Percentiles rank a stretch among this genome's conserved stretches.
phyloP scores from a whole-genome alignment of 2,797 vertebrate genomes.

The Tinamus major region DNA sequence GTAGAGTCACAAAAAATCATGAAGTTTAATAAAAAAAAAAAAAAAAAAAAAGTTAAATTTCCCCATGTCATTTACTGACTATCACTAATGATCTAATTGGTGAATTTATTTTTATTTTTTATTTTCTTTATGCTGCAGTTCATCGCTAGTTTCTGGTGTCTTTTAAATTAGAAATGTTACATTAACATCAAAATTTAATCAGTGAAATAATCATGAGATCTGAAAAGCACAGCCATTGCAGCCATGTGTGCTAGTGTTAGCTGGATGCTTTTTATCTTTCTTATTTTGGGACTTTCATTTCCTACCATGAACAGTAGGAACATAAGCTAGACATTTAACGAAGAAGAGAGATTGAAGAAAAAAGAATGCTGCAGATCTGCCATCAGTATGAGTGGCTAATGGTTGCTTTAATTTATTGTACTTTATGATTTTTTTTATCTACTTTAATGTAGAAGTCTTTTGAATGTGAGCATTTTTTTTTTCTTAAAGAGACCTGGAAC shows the following conservation, averaged over 20 bases:
- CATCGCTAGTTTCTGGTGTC: neutral
- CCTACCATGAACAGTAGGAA: neutral
- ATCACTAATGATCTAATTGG: neutral
- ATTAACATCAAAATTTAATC: neutral
- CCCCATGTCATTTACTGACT: neutral
- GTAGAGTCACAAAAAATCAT: neutral
- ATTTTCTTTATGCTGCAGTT: neutral
- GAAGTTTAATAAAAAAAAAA: neutral
- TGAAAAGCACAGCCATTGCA: neutral
- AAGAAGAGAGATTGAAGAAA: neutral
- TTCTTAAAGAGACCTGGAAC: neutral
- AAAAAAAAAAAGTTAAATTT: neutral
- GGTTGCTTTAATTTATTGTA: neutral
- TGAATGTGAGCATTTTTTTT: no score
- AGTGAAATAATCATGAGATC: neutral
- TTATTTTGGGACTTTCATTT: constrained; percentile 10
- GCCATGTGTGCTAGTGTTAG: neutral
- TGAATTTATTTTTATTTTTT: neutral
- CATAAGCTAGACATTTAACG: neutral
- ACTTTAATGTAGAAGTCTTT: neutral
- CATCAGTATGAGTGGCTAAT: neutral
- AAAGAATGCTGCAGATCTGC: neutral
- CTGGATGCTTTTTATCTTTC: neutral
- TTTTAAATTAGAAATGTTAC: neutral
- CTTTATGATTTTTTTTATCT: neutral